Conservation (phyloP, 2,113 vertebrate genomes). For the Spilogale gracilis region DNA sequence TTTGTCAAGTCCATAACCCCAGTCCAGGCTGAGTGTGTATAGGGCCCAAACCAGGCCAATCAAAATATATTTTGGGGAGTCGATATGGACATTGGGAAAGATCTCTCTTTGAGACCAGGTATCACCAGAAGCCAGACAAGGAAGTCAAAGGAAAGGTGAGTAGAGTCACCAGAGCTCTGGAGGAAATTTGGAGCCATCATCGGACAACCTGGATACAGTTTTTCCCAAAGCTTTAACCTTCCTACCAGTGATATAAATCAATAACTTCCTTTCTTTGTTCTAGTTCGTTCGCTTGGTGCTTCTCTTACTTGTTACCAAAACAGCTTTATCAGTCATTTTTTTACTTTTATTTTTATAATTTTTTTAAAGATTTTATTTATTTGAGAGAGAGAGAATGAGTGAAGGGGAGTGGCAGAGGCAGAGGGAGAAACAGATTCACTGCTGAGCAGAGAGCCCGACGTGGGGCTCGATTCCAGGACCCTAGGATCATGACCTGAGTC, state of each 20-base stretch:
- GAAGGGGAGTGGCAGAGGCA: too few relatives aligned
- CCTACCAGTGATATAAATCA: background rate
- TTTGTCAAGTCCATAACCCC: background rate
- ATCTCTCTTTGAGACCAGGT: background rate
- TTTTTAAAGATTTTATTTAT: too few relatives aligned
- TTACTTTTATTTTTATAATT: background rate
- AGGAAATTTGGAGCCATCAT: background rate
- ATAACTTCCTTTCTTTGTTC: background rate
- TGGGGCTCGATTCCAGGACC: too few relatives aligned
- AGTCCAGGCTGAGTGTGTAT: background rate
- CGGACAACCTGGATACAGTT: background rate
- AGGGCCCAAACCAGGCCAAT: background rate
- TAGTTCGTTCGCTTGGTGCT: background rate
- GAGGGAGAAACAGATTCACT: too few relatives aligned
- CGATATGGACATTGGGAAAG: background rate
- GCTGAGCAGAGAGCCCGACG: too few relatives aligned
- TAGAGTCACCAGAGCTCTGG: background rate
- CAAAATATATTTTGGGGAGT: background rate
- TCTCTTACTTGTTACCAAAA: constrained; percentile 1
- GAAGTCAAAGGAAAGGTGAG: background rate
- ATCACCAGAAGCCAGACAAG: background rate
- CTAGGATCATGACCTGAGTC: too few relatives aligned
- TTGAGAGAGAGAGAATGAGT: too few relatives aligned
- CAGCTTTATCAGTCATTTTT: background rate
- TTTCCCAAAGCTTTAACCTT: background rate